Percentiles rank a stretch among this genome's conserved stretches.
phyloP scores from a whole-genome alignment of 2,113 vertebrate genomes.

The Mustela lutreola region DNA sequence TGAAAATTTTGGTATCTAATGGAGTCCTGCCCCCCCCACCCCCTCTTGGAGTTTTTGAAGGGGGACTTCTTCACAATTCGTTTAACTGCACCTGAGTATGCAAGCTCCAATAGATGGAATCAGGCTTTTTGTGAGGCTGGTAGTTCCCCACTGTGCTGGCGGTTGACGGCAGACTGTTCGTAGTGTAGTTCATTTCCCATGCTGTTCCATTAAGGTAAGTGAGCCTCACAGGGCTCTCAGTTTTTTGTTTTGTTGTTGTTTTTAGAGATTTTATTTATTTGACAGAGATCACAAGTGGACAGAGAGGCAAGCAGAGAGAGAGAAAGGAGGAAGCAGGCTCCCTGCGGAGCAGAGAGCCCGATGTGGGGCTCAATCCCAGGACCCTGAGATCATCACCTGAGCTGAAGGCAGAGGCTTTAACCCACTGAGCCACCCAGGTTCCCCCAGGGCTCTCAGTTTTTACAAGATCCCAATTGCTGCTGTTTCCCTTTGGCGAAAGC shows the following conservation, averaged over 20 bases:
- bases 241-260: too few relatives aligned
- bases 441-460: background rate
- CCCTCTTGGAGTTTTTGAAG: background rate
- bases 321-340: too few relatives aligned
- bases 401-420: too few relatives aligned
- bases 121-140: background rate
- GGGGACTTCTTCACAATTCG: background rate
- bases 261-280: too few relatives aligned
- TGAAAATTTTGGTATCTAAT: conserved; percentile 2
- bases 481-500: conserved; percentile 20
- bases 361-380: too few relatives aligned
- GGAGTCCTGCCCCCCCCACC: background rate
- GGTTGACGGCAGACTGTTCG: background rate
- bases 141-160: background rate
- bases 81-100: background rate
- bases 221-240: background rate
- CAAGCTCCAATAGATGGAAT: background rate
- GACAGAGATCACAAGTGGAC: too few relatives aligned
- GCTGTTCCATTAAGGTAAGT: background rate
- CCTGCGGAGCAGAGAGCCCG: too few relatives aligned
- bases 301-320: too few relatives aligned
- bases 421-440: too few relatives aligned
- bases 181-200: background rate
- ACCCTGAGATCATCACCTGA: too few relatives aligned
- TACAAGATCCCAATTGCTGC: background rate